Percentiles rank a stretch among this genome's conserved stretches.
Evolutionary conservation across 2,888 invertebrate genomes (phyloP).

Genomic region (Nomada ruficornis): DNA sequence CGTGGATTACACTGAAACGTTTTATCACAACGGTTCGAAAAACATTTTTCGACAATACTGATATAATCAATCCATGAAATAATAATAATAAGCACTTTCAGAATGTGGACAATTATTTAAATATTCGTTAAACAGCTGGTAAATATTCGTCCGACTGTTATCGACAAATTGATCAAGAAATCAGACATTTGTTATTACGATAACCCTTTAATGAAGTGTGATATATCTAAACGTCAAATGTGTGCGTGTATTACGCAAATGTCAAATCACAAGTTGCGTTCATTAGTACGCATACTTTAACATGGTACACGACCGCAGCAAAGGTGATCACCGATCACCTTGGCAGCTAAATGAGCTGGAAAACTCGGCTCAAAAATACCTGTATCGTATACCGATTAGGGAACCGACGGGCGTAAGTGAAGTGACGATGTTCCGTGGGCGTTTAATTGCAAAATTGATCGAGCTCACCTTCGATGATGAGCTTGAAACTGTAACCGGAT

Average conservation of each 20-base stretch:
- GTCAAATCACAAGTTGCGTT: conserved; percentile 1
- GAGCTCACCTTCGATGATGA: conserved; percentile 60
- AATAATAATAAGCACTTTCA: too few species aligned
- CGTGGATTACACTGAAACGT: not conserved
- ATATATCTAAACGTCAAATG: not conserved
- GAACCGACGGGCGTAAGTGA: conserved; percentile 59
- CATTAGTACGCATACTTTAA: too few species aligned
- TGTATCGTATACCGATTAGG: conserved; percentile 52
- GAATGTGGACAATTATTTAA: too few species aligned
- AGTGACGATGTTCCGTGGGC: conserved; percentile 66
- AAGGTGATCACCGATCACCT: conserved; percentile 5
- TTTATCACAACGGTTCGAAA: not conserved
- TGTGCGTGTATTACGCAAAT: not conserved
- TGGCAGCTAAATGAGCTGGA: conserved; percentile 14
- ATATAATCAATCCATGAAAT: too few species aligned
- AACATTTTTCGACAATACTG: not conserved
- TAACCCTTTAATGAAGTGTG: not conserved
- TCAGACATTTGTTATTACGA: not conserved
- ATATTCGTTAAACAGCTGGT: too few species aligned
- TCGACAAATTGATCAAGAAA: too few species aligned
- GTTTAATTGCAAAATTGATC: conserved; percentile 65
- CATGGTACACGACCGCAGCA: too few species aligned
- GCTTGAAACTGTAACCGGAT: conserved; percentile 59
- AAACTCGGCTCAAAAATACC: conserved; percentile 20
- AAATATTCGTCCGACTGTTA: too few species aligned